Conservation (phyloP, 2,113 vertebrate species). For the Nibea coibor region DNA sequence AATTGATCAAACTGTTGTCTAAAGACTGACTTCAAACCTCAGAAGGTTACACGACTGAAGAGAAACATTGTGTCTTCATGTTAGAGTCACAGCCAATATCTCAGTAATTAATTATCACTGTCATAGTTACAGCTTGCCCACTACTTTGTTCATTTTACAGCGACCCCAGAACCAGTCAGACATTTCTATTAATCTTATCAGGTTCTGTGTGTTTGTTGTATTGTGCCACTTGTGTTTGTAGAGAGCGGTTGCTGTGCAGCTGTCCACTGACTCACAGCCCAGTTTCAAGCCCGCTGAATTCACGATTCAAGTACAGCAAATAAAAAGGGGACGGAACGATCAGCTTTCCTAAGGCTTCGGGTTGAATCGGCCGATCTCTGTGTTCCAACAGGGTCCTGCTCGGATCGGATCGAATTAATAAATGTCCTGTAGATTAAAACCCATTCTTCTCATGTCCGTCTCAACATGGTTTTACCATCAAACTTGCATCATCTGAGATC, state of each 20-base stretch:
- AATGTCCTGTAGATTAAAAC: neutral
- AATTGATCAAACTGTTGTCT: neutral
- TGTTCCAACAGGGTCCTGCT: neutral
- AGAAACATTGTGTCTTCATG: neutral
- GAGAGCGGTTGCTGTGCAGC: conserved; percentile 54
- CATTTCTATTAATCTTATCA: conserved; percentile 42
- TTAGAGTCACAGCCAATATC: conserved; percentile 1
- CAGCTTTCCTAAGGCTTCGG: neutral
- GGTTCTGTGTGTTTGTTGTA: conserved; percentile 24
- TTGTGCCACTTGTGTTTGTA: conserved; percentile 41
- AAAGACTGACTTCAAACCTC: neutral
- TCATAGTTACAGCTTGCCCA: conserved; percentile 4
- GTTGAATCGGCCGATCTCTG: neutral
- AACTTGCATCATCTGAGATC: neutral
- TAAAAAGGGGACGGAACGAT: neutral
- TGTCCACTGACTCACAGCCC: conserved; percentile 28
- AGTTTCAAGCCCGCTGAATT: conserved; percentile 9
- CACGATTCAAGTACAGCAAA: neutral
- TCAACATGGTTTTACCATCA: neutral
- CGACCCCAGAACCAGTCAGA: neutral
- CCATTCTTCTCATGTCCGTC: neutral
- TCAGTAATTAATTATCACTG: conserved; percentile 15
- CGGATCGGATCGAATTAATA: neutral
- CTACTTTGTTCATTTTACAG: conserved; percentile 21
- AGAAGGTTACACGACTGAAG: neutral